Evolutionary conservation across 2,797 vertebrate species (phyloP).

Genomic region (Rhabdophis nuchalis): DNA sequence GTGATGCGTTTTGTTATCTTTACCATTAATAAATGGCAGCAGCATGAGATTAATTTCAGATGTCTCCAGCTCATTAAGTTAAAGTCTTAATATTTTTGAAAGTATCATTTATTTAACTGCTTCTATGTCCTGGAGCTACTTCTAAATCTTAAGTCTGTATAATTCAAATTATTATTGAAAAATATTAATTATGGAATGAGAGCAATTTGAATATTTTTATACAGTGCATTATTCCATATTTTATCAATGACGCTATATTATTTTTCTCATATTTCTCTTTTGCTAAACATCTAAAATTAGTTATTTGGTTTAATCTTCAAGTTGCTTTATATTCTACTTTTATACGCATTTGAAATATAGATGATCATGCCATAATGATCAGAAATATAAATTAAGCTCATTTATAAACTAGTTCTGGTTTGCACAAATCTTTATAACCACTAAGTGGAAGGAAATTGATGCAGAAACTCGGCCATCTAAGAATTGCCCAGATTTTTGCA

Average conservation of each 20-base stretch:
- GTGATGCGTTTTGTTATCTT: not conserved
- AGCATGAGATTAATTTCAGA: not conserved
- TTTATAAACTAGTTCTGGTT: not conserved
- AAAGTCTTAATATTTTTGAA: not conserved
- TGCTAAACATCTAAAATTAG: not conserved
- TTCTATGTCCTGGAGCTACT: not conserved
- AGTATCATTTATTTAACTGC: constrained; percentile 1
- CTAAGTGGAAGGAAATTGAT: not conserved
- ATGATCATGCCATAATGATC: not conserved
- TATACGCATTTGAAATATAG: not conserved
- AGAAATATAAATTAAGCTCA: not conserved
- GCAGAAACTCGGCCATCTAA: not conserved
- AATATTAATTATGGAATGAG: not conserved
- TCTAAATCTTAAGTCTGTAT: not conserved
- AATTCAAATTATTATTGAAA: not conserved
- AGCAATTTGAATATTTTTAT: not conserved
- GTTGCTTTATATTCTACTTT: not conserved
- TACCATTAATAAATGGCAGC: not conserved
- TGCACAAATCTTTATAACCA: not conserved
- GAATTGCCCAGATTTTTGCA: not conserved
- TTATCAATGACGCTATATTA: not conserved
- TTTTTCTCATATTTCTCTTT: not conserved
- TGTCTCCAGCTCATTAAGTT: not conserved
- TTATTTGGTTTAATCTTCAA: not conserved
- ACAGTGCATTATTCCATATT: not conserved